Percentiles rank a stretch among this genome's conserved stretches.
These are phyloP conservation scores for Torymus tubicola DNA, from an alignment of 2,888 invertebrate genomes.

Conservation along the genomic window DNA sequence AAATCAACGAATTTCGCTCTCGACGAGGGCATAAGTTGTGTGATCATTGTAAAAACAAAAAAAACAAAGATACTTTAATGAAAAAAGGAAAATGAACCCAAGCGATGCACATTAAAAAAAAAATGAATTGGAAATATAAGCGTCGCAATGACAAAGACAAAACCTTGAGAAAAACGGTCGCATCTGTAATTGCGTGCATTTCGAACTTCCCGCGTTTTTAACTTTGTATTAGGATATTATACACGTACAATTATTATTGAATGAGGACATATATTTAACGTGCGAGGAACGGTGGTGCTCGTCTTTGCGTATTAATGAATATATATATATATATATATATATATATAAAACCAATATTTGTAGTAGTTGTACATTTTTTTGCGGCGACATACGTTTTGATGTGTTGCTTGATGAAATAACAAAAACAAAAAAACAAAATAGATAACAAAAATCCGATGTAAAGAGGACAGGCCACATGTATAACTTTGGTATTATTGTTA, in stretches of 20 bases:
- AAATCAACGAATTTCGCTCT: constrained; percentile 58
- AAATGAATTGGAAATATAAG: constrained; percentile 13
- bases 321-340: no score
- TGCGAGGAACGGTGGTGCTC: constrained; percentile 11
- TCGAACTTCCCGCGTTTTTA: constrained; percentile 72
- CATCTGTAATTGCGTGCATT: constrained; percentile 60
- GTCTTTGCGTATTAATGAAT: constrained; percentile 23
- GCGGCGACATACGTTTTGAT: constrained; percentile 52
- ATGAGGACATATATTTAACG: constrained; percentile 19
- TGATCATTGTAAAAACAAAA: constrained; percentile 29
- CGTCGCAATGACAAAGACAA: constrained; percentile 26
- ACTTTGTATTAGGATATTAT: constrained; percentile 68
- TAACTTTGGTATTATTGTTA: constrained; percentile 71
- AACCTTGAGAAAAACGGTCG: constrained; percentile 44
- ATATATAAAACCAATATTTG: constrained; percentile 68
- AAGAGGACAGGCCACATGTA: constrained; percentile 53
- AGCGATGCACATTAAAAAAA: constrained; percentile 10
- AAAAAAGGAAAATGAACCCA: constrained; percentile 6
- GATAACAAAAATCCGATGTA: not conserved
- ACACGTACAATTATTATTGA: constrained; percentile 64
- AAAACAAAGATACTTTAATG: not conserved
- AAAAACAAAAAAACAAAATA: constrained; percentile 56
- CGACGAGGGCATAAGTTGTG: constrained; percentile 40
- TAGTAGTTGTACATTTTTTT: constrained; percentile 70
- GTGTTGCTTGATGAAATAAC: not conserved